A percentile compares a stretch with the other conserved stretches of the same genome.
Conservation (phyloP, 2,797 vertebrate species). For the Sebastes trivittatus region DNA sequence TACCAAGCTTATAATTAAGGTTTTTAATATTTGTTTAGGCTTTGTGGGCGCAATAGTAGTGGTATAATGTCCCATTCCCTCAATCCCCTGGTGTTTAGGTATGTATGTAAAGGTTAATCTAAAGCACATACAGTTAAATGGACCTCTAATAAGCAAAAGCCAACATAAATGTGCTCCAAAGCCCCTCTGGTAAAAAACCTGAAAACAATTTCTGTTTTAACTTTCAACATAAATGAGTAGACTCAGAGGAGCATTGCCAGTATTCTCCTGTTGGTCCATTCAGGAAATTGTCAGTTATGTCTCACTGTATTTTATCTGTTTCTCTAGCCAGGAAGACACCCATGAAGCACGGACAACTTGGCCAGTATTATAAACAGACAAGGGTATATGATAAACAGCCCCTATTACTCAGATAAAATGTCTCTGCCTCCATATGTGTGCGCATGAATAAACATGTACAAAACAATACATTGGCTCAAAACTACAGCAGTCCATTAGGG, state of each 20-base stretch:
- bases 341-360: not conserved
- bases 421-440: not conserved
- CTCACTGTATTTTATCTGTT: not conserved
- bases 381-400: conserved; percentile 3
- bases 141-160: not conserved
- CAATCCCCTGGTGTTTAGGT: conserved; percentile 3
- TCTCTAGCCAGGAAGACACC: not conserved
- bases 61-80: not conserved
- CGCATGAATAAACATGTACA: not conserved
- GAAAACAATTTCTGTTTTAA: conserved; percentile 7
- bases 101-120: conserved; percentile 26
- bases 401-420: not conserved
- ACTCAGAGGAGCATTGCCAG: not conserved
- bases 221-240: conserved; percentile 10
- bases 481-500: not conserved
- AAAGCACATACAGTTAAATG: conserved; percentile 18
- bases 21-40: conserved; percentile 27
- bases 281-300: not conserved
- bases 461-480: not conserved
- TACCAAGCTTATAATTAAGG: conserved; percentile 8
- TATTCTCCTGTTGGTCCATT: conserved; percentile 1
- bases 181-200: conserved; percentile 5
- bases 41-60: not conserved
- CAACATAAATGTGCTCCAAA: not conserved
- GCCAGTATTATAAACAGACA: conserved; percentile 1